Evolutionary conservation across 2,113 vertebrate genomes (phyloP).

Genomic region (Bos javanicus): DNA sequence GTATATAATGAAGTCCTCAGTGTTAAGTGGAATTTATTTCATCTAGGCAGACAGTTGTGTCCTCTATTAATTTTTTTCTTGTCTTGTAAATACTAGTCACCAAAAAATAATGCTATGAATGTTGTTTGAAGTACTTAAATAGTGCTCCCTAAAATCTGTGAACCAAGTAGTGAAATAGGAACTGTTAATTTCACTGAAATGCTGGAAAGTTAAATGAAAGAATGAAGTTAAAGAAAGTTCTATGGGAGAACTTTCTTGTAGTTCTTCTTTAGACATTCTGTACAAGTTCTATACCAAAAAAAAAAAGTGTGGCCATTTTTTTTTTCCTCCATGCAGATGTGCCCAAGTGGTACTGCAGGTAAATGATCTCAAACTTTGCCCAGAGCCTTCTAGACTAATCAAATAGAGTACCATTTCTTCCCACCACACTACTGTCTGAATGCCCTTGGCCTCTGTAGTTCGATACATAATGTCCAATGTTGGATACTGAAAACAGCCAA

Average conservation of each 20-base stretch:
- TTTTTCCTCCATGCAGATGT: neutral
- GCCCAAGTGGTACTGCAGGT: too few relatives aligned
- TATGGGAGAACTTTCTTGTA: neutral
- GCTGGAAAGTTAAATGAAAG: neutral
- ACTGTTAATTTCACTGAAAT: neutral
- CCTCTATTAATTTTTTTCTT: neutral
- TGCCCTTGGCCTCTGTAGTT: neutral
- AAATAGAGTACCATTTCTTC: accelerated
- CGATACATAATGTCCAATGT: neutral
- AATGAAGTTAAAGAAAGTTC: neutral
- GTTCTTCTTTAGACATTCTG: neutral
- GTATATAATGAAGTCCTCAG: neutral
- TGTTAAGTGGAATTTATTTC: neutral
- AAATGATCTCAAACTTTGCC: neutral
- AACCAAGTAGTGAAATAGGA: neutral
- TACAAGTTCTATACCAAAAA: neutral
- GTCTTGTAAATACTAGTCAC: constrained; percentile 18
- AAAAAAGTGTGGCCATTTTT: neutral
- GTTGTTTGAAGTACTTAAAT: neutral
- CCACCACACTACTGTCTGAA: neutral
- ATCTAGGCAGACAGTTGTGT: neutral
- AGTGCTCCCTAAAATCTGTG: neutral
- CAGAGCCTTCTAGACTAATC: neutral
- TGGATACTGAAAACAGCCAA: neutral
- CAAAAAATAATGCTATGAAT: neutral